Base-by-base conservation (phyloP, 2,888 invertebrate genomes). In the Orthonychiurus folsomi region DNA sequence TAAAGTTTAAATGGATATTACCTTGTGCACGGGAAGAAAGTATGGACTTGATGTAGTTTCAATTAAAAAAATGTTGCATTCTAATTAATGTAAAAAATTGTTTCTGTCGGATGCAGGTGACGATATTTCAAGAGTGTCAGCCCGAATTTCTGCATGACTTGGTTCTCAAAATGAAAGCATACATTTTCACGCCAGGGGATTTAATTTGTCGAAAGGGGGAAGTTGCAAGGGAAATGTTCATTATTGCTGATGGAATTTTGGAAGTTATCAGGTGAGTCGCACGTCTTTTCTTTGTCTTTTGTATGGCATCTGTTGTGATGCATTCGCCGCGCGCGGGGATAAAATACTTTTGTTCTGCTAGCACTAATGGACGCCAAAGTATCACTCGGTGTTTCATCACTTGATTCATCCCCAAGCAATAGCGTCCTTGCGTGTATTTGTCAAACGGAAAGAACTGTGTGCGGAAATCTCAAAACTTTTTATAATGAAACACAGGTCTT, bases 151-250 rank as follows among this genome's bases (percentile, higher is more conserved):
- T 96, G 2, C 93, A 95, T 77, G 95, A 96, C 78, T 83, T 96
- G 71, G 95, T 96, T 67, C 82, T 96, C 69, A 96, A 96, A 81
- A 96, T 96, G 95, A 91, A 91, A 79, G 94, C 95, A 5, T 95
- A 93, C 78, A 96, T 96, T 77, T 96, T 96, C 79, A 96, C 95
- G 25, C 95, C 95, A 0, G 95, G 95, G 24, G 95, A 96, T 78
- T 88, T 94, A 65, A 94, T 96, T 76, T 95, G 95, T 76, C 84
- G 95, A 50, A 92, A 94, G 80, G 95, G 92, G 74, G 88, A 93
- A 79, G 90, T 93, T 23, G 95, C 95, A 0, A 81, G 95, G 68
- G 95, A 96, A 79, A 96, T 96, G 95, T 96, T 95, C 76, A 96
- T 96, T 74, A 95, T 96, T 76, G 95, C 95, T 2, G 95, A 95